Conservation (phyloP, 1,140 invertebrate species). For the Tetraneura akinire region DNA sequence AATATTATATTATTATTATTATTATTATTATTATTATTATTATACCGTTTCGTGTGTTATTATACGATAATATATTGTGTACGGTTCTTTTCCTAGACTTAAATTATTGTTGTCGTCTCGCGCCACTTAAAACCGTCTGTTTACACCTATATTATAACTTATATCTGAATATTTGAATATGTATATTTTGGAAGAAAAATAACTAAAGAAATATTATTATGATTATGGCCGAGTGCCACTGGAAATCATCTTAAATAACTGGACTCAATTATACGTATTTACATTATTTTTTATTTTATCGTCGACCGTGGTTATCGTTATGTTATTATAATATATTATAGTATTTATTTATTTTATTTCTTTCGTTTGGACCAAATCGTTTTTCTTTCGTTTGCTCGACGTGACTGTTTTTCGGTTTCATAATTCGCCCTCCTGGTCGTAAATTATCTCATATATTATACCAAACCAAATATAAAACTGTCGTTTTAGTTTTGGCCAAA, state of each 20-base stretch:
- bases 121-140: conserved; percentile 12
- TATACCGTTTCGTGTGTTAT: conserved; percentile 28
- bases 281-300: conserved; percentile 32
- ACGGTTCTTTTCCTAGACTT: conserved; percentile 12
- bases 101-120: conserved; percentile 24
- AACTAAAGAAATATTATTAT: conserved; percentile 29
- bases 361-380: not conserved
- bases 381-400: conserved; percentile 31
- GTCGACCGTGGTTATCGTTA: not conserved
- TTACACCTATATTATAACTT: conserved; percentile 50
- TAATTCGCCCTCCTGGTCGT: not conserved
- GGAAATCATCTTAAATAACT: conserved; percentile 19
- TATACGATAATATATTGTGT: not conserved
- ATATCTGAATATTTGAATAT: too few species aligned
- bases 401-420: conserved; percentile 36
- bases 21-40: too few species aligned
- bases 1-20: too few species aligned
- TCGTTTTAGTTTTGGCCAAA: conserved; percentile 8
- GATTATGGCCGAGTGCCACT: conserved; percentile 39
- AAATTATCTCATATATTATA: conserved; percentile 18
- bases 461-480: not conserved
- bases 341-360: too few species aligned
- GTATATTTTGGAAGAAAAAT: not conserved
- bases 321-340: too few species aligned
- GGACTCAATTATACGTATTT: not conserved